Evolutionary conservation across 2,888 invertebrate species (phyloP), one percentile per base, ranked within the genome.

Genomic region (Pemphredon lugubris): DNA sequence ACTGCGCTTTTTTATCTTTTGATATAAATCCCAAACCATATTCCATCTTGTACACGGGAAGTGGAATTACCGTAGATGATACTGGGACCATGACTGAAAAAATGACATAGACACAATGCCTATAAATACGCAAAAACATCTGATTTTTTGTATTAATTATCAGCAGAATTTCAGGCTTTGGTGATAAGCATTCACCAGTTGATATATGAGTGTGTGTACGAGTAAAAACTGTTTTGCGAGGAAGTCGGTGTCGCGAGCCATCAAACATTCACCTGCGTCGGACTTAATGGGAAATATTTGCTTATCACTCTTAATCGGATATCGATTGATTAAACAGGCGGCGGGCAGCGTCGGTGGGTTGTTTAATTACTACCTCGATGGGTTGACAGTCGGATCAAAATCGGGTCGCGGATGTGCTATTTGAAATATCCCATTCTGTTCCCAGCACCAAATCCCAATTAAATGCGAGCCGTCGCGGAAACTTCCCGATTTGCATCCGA

Each of bases 21-120:
- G 86, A 79, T 47, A 76, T 45, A 44, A 87, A 82, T 32, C 83
- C 91, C 55, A 92, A 85, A 3, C 91, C 91, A 77, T 92, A 92
- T 76, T 92, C 91, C 5, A 93, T 92, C 87, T 92, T 92, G 82
- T 93, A 92, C 40, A 92, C 92, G 1, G 93, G 92, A 32, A 93
- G 84, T 1, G 93, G 93, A 75, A 93, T 93, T 4, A 93, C 93
- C 11, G 93, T 93, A 2, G 93, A 93, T 0, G 93, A 93, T n/a
- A 93, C 92, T 6, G 93, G 91, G 53, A 93, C 91, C 83, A 93
- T 90, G 87, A 93, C 93, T 93, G 84, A 9, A 80, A 82, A 39
- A 53, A 6, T n/a, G 6, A 23, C 9, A 7, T 1, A 4, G 4
- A 9, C 34, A n/a, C 9, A 11, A 11, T 30, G 9, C 9, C 2